Evolutionary conservation across 2,888 invertebrate species (phyloP).

Genomic region (Argyresthia albistria): DNA sequence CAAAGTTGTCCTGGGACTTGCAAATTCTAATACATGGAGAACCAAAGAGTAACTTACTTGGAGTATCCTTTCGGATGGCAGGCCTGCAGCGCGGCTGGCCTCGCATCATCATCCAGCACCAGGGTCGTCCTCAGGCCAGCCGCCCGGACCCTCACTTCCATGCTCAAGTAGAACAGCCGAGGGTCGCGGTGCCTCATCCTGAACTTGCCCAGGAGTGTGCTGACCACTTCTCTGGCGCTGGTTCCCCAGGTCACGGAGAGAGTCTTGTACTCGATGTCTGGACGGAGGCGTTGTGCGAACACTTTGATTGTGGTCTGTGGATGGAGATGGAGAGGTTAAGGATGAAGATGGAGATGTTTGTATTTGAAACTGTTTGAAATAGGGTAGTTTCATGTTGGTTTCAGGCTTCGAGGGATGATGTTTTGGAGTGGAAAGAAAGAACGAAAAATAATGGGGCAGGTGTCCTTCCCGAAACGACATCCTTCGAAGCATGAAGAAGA

Average conservation of each 20-base stretch:
- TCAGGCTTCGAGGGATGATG: too few relatives aligned
- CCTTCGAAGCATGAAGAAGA: too few relatives aligned
- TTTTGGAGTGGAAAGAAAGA: too few relatives aligned
- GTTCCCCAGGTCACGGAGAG: conserved; percentile 91
- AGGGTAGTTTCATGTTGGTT: neutral
- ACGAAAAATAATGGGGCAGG: too few relatives aligned
- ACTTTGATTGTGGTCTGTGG: conserved; percentile 92
- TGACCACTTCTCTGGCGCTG: conserved; percentile 89
- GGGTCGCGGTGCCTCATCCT: conserved; percentile 94
- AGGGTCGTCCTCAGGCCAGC: conserved; percentile 87
- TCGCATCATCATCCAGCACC: conserved; percentile 88
- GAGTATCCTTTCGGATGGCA: conserved; percentile 96
- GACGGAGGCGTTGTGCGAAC: conserved; percentile 88
- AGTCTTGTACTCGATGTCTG: conserved; percentile 97
- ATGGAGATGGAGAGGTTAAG: conserved; percentile 9
- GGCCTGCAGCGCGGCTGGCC: conserved; percentile 92
- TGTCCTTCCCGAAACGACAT: too few relatives aligned
- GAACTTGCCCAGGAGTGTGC: conserved; percentile 88
- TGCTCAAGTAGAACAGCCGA: conserved; percentile 92
- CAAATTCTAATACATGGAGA: neutral
- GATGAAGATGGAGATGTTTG: neutral
- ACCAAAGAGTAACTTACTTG: conserved; percentile 68
- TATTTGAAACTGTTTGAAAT: neutral
- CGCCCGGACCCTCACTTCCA: conserved; percentile 92
- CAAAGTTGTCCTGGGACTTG: neutral